A percentile compares a stretch with the other conserved stretches of the same genome.
Evolutionary conservation across 2,797 vertebrate genomes (phyloP).

Genomic region (Numenius phaeopus): DNA sequence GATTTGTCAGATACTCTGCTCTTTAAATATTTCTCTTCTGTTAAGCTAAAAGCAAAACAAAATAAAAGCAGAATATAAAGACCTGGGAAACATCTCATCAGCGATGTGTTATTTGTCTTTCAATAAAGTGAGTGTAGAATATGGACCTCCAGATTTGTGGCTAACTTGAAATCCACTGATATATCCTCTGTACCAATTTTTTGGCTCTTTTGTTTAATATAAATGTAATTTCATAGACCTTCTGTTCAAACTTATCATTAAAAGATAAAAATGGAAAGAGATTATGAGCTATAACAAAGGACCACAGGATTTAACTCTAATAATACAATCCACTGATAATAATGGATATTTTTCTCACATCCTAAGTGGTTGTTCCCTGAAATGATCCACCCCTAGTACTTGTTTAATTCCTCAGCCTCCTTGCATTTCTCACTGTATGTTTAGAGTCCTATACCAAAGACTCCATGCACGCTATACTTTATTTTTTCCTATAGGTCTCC

Average conservation of each 20-base stretch:
- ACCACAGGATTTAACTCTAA: neutral
- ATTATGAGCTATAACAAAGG: neutral
- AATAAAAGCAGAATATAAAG: constrained; percentile 58
- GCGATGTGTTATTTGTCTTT: neutral
- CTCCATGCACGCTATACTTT: neutral
- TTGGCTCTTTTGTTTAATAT: neutral
- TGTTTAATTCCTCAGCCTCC: neutral
- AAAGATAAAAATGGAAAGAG: neutral
- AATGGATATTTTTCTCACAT: neutral
- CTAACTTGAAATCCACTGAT: neutral
- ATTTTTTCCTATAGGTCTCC: neutral
- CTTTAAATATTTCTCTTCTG: constrained; percentile 56
- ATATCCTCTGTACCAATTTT: neutral
- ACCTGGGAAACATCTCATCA: constrained; percentile 36
- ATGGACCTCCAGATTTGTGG: neutral
- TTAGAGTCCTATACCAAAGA: neutral
- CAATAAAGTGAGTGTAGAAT: neutral
- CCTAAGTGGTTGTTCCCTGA: neutral
- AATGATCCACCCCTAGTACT: neutral
- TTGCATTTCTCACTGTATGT: neutral
- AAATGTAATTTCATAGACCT: neutral
- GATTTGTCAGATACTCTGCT: constrained; percentile 38
- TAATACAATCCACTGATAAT: neutral
- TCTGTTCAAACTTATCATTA: neutral
- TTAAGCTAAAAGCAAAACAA: constrained; percentile 48